Percentiles rank a stretch among this genome's conserved stretches.
phyloP scores from a whole-genome alignment of 30 jellyfish, hydroid and myxozoan genomes.

The Cassiopea xamachana region DNA sequence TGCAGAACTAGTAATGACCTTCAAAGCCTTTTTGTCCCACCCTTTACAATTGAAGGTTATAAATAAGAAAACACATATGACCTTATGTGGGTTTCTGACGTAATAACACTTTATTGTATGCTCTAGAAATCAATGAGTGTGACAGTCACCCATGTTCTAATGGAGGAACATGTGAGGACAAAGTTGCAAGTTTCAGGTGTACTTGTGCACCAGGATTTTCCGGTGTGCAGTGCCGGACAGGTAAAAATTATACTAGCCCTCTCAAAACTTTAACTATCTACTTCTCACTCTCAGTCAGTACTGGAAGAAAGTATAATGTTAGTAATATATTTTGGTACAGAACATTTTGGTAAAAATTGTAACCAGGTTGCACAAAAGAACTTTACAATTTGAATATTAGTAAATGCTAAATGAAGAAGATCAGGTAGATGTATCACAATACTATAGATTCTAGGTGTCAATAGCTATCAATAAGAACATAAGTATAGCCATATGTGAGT shows the following conservation, averaged over 20 bases:
- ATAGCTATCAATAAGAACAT: neutral
- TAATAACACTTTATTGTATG: no score
- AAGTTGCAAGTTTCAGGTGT: no score
- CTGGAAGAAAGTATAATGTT: neutral
- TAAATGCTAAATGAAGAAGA: neutral
- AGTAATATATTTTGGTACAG: neutral
- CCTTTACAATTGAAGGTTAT: neutral
- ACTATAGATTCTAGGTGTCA: neutral
- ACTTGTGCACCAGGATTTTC: no score
- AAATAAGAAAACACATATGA: no score
- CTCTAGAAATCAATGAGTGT: no score
- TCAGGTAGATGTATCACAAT: neutral
- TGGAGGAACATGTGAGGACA: neutral
- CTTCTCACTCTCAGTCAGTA: neutral
- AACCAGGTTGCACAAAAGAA: neutral
- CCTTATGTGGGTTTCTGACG: no score
- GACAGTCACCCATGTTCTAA: neutral
- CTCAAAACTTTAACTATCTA: neutral
- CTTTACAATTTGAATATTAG: neutral
- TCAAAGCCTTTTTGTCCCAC: no score
- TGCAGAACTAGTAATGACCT: no score
- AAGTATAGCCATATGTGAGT: neutral
- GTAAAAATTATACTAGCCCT: no score
- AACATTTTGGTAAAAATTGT: neutral
- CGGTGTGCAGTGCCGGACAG: no score